These are phyloP conservation scores for Pherbina coryleti DNA, from an alignment of 2,888 invertebrate genomes.

Conservation along the genomic window DNA sequence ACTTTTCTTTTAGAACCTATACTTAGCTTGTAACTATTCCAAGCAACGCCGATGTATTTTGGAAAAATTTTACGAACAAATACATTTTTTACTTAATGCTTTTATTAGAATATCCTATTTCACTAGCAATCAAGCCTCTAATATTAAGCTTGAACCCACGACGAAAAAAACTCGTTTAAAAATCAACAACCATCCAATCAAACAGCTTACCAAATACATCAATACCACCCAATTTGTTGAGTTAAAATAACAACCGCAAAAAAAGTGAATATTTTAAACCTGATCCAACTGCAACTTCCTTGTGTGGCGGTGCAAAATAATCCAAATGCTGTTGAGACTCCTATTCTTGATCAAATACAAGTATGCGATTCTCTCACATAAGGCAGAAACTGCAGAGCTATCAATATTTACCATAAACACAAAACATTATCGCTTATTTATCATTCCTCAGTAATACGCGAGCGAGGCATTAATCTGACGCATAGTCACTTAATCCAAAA, in stretches of 20 bases:
- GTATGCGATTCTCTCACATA: background rate
- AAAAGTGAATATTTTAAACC: background rate
- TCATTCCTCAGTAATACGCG: constrained; percentile 33
- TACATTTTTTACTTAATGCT: no score
- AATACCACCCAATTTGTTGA: constrained; percentile 30
- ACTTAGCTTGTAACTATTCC: no score
- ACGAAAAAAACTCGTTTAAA: background rate
- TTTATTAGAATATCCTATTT: no score
- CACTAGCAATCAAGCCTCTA: no score
- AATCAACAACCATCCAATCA: background rate
- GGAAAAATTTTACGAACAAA: no score
- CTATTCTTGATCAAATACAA: background rate
- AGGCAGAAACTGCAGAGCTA: constrained; percentile 44
- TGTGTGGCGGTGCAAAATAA: background rate
- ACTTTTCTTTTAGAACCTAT: no score
- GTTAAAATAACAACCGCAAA: background rate
- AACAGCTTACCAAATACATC: background rate
- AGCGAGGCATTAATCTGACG: constrained; percentile 29
- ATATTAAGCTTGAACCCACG: no score
- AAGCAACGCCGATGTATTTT: no score
- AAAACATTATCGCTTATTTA: constrained; percentile 53
- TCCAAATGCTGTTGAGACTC: background rate
- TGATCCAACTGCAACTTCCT: background rate
- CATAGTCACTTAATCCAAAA: constrained; percentile 36
- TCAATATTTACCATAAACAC: constrained; percentile 51